Evolutionary conservation across 2,888 invertebrate species (phyloP).

Genomic region (Syrista parreyssii): DNA sequence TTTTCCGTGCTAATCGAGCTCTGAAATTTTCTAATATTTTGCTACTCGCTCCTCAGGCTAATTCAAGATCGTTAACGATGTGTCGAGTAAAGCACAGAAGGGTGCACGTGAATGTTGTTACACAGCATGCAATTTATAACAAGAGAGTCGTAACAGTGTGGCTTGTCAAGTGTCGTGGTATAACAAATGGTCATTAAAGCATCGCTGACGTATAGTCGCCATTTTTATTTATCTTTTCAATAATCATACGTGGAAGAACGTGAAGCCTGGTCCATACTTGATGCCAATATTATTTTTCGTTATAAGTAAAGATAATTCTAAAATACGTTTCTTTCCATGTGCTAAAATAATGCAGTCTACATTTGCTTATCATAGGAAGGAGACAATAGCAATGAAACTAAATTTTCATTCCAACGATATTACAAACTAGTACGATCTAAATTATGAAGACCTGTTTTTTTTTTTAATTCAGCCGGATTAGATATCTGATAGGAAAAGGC

Average conservation of each 20-base stretch:
- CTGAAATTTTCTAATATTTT: not conserved
- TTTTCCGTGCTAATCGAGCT: not conserved
- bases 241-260: not conserved
- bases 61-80: not conserved
- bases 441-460: not conserved
- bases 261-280: not conserved
- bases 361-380: too few relatives aligned
- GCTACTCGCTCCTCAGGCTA: not conserved
- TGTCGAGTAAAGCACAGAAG: not conserved
- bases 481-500: not conserved
- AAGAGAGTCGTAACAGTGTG: not conserved
- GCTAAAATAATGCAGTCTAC: not conserved
- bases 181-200: not conserved
- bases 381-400: too few relatives aligned
- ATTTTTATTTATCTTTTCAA: not conserved
- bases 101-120: not conserved
- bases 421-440: too few relatives aligned
- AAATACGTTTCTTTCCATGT: not conserved
- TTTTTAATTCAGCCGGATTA: not conserved
- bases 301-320: not conserved
- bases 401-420: too few relatives aligned
- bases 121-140: not conserved
- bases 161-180: not conserved
- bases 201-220: not conserved
- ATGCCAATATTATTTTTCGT: not conserved